phyloP scores from a whole-genome alignment of 2,113 vertebrate genomes.

The Empidonax alnorum region DNA sequence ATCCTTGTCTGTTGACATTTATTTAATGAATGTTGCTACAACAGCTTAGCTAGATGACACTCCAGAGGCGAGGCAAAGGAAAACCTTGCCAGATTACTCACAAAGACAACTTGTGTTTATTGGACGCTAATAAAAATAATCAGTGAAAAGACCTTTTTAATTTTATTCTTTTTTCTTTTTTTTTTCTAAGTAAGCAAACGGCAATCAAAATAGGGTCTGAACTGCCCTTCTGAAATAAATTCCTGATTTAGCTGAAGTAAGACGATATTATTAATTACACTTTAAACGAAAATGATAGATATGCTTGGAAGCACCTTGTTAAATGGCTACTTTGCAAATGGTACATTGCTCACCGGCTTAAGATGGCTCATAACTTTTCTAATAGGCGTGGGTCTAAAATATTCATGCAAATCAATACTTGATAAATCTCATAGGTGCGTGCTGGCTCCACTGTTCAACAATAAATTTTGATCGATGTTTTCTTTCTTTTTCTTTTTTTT shows the following conservation, averaged over 20 bases:
- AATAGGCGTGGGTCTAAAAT: constrained; percentile 23
- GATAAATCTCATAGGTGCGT: constrained; percentile 64
- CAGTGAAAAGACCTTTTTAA: background rate
- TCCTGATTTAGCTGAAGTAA: background rate
- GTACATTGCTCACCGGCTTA: constrained; percentile 12
- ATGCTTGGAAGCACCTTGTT: constrained; percentile 42
- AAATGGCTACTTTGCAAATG: constrained; percentile 36
- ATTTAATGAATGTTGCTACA: constrained; percentile 59
- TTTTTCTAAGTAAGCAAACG: background rate
- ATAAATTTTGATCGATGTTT: constrained; percentile 1
- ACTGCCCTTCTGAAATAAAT: background rate
- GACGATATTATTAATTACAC: constrained; percentile 33
- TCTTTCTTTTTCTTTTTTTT: background rate
- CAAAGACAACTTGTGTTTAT: constrained; percentile 12
- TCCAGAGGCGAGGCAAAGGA: constrained; percentile 52
- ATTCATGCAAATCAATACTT: constrained; percentile 64
- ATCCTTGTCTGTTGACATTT: constrained; percentile 62
- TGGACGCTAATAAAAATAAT: background rate
- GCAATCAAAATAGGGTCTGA: background rate
- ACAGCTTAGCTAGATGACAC: constrained; percentile 68
- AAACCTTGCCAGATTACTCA: constrained; percentile 2
- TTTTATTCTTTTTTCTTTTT: background rate
- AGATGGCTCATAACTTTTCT: constrained; percentile 32
- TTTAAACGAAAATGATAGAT: constrained; percentile 20
- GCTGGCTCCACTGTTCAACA: constrained; percentile 47